Base-by-base conservation (phyloP, 2,888 invertebrate genomes). In the Eilema caniola region DNA sequence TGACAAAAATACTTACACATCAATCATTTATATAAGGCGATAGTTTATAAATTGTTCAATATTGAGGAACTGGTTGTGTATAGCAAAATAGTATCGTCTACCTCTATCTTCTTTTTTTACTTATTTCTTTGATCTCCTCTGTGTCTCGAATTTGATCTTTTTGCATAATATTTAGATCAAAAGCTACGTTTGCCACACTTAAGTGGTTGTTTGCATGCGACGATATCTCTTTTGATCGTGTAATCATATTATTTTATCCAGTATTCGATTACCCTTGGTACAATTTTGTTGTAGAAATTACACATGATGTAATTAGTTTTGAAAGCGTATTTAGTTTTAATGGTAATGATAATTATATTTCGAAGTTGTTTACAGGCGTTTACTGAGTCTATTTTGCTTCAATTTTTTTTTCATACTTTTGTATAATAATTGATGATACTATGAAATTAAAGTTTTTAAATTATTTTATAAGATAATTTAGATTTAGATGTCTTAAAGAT, bases 181-280 rank as follows among this genome's bases (percentile, higher is more conserved):
- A 64, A 66, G 57, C n/a, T 20, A 37, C 24, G 37, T 24, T 57
- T 66, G 33, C 20, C 37, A 24, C 66, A 66, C 37, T 24, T n/a
- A 59, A 66, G 59, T 59, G 66, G 59, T 41, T 41, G 63, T 56
- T 56, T 62, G 31, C 64, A 28, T 31, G 37, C 7, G 10, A 53
- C 12, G 7, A 20, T 62, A 37, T 33, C 59, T 53, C 53, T 31
- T 74, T 70, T 72, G 66, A 72, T 67, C 65, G 37, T 33, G 31
- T 72, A 66, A 75, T 66, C 67, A 47, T 63, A 67, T 69, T 69
- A 73, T 67, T 71, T 57, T 53, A 67, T 66, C 37, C 24, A 20
- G n/a, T n/a, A 64, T 53, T 64, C 47, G 53, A 53, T 53, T 64
- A 64, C 14, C 7, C 25, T n/a, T 53, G 53, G 28, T n/a, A 64